Percentiles rank a stretch among this genome's conserved stretches.
phyloP scores from a whole-genome alignment of 2,888 invertebrate genomes.

The Lamellibrachia columna region DNA sequence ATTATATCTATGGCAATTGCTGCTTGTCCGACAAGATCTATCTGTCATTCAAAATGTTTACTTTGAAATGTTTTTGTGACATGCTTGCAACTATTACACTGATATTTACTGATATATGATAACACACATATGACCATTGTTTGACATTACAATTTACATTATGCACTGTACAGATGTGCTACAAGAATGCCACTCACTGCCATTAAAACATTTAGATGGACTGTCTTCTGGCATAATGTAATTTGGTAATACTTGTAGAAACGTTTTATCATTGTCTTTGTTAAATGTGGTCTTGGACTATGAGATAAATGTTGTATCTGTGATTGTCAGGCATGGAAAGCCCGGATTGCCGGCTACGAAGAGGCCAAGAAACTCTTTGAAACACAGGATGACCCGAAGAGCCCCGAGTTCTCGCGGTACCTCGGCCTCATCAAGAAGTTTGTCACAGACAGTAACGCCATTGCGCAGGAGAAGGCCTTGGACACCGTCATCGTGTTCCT shows the following conservation, averaged over 20 bases:
- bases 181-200: neutral
- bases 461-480: slow-evolving; percentile 94
- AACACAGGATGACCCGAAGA: slow-evolving; percentile 85
- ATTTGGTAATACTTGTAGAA: neutral
- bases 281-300: neutral
- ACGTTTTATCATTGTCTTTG: neutral
- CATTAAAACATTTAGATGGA: neutral
- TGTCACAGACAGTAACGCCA: slow-evolving; percentile 91
- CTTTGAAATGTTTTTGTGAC: neutral
- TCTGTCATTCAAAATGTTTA: neutral
- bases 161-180: too few species aligned
- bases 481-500: slow-evolving; percentile 91
- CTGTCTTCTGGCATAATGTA: too few species aligned
- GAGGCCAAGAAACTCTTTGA: slow-evolving; percentile 89
- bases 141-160: too few species aligned
- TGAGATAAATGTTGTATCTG: neutral
- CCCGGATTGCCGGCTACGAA: slow-evolving; percentile 91
- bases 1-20: neutral
- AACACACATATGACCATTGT: neutral
- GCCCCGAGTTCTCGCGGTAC: slow-evolving; percentile 92
- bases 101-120: neutral
- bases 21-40: neutral
- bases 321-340: slow-evolving; percentile 83
- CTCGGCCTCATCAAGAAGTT: slow-evolving; percentile 91
- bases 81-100: neutral